Evolutionary conservation across 2,888 invertebrate genomes (phyloP), one percentile per base, ranked within the genome.

Genomic region (Phortica okadai): DNA sequence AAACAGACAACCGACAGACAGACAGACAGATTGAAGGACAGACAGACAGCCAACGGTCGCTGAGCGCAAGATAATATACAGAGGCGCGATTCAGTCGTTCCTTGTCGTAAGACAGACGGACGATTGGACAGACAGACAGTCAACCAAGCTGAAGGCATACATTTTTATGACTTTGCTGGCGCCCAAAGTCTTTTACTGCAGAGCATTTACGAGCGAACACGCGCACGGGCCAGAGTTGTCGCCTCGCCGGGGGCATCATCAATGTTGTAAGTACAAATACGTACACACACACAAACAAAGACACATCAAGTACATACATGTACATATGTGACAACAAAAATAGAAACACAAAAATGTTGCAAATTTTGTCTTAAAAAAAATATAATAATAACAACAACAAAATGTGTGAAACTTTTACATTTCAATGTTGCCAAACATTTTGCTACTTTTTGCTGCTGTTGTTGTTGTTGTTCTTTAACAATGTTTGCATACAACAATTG

Each of bases 101-200:
- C 21, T 21, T 21, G 21, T 21, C 21, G 21, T 21, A 21, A 21
- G 21, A 5, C 33, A 1, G 33, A 33, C 33, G 33, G 33, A 42
- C 73, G 73, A 5, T 2, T 5, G 33, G 33, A 33, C 33, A 5
- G 33, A 42, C 73, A 73, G 14, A 50, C 50, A 50, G 50, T 1
- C 50, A 14, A 8, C 59, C n/a, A 59, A 6, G 74, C 73, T 74
- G 76, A 76, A 74, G 74, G 77, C 80, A 74, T 76, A 80, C 80
- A 81, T 74, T 85, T 83, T 83, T 83, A 83, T 76, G 85, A 82
- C 82, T 77, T 77, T 77, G 78, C 83, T 83, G 83, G 83, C 83
- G 83, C 83, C 83, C 81, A 84, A 78, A 79, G 79, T 83, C 83
- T 83, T 21, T 21, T 75, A 77, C 82, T 78, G 78, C 81, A 78